Percentiles rank a stretch among this genome's conserved stretches.
Conservation (phyloP, 2,888 invertebrate genomes). For the Erebia aethiops region DNA sequence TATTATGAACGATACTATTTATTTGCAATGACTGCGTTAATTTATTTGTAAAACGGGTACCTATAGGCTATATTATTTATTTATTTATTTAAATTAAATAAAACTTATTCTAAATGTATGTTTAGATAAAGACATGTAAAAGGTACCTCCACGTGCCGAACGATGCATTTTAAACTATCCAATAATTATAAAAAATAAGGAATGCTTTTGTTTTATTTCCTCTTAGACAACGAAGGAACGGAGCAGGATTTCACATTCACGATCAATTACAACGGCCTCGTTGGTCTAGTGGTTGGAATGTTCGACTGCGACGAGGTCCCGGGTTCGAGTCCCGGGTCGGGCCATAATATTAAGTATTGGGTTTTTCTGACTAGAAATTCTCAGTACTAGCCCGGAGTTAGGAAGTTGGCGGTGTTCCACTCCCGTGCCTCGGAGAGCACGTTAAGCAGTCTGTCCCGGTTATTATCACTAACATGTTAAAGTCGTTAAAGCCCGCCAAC, state of each 20-base stretch:
- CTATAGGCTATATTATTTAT: constrained; percentile 34
- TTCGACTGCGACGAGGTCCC: no score
- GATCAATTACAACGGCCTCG: no score
- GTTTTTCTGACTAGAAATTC: no score
- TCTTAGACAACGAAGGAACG: not conserved
- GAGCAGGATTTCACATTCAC: not conserved
- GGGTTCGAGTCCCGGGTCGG: no score
- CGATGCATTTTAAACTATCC: constrained; percentile 74
- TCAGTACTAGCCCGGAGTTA: no score
- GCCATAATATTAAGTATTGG: no score
- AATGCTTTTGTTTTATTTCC: constrained; percentile 47
- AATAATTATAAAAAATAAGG: constrained; percentile 63
- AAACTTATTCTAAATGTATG: constrained; percentile 59
- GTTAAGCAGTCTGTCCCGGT: no score
- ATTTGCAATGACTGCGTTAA: constrained; percentile 35
- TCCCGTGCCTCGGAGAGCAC: no score
- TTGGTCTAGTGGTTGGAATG: no score
- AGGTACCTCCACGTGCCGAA: constrained; percentile 59
- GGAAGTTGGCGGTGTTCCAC: no score
- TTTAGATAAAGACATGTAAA: constrained; percentile 67
- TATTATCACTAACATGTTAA: no score
- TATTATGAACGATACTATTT: constrained; percentile 8
- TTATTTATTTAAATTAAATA: constrained; percentile 48
- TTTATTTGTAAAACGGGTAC: constrained; percentile 46
- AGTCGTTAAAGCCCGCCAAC: no score